Base-by-base conservation (phyloP, 2,797 vertebrate species). In the Pipistrellus nathusii region DNA sequence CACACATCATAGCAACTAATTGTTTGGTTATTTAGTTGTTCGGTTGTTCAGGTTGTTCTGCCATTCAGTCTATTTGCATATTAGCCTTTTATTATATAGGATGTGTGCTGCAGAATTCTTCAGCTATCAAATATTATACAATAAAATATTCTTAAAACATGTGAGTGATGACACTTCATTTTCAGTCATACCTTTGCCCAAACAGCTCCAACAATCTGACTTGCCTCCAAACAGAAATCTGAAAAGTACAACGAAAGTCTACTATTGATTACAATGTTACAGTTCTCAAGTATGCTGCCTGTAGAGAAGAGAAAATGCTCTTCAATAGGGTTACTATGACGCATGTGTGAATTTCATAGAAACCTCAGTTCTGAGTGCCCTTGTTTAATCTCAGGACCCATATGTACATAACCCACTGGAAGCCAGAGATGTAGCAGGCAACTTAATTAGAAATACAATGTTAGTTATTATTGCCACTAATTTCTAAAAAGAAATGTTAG, bases 401-500 rank as follows among this genome's bases (percentile, higher is more conserved):
- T 6, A 2, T 0, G 5, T 44, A 76, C 48, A 57, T 8, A 59
- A 4, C 9, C 38, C 35, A 30, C 51, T 12, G 64, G 53, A 13
- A 89, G 32, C 35, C 66, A 83, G 41, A 84, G 44, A 66, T 35
- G 1, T 15, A 81, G 38, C 6, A 76, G 35, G 59, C 32, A 77
- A 91, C 55, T 76, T 81, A 76, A 78, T 83, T 14, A 55, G 75
- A 90, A 88, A 85, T 66, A 46, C 59, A 69, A 51, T 0, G 0
- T n/a, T 55, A 76, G 46, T 53, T 77, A 75, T 77, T 27, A 69
- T 27, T 76, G 25, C n/a, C 68, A 78, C 64, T 81, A 48, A 82
- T 25, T 88, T 90, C 88, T 87, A 62, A 88, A 68, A 96, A 64
- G 53, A 94, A 86, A 94, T 32, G n/a, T 69, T 57, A 87, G 68